Evolutionary conservation across 2,888 invertebrate genomes (phyloP), one percentile per base, ranked within the genome.

Genomic region (Callyntrura sp.): DNA sequence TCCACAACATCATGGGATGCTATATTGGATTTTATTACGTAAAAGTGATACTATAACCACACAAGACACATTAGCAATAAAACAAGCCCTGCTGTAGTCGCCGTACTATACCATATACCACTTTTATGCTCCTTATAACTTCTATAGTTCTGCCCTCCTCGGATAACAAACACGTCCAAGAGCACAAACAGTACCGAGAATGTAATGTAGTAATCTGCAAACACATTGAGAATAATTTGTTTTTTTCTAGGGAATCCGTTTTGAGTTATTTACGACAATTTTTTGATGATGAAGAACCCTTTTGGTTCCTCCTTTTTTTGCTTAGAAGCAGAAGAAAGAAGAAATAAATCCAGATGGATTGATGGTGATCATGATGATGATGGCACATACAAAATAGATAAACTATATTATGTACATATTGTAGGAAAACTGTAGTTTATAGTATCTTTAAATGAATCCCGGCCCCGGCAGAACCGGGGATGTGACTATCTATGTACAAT

Each of bases 261-360:
- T 79, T 87, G 87, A 87, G 87, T 87, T 87, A 87, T 87, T 87
- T 87, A 87, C 87, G 87, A 87, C 87, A 87, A 87, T 87, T 87
- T 86, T 87, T 87, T 87, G 87, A 87, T 87, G 87, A 87, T 87
- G 87, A 87, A 87, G 87, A 87, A 87, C 87, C 87, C 87, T 87
- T 87, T 87, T 87, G 87, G 87, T 87, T 87, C 87, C 87, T 87
- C 87, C 87, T 87, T 87, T 87, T n/a, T 87, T 70, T 70, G 87
- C 81, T 81, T 51, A 87, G 70, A 87, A 70, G 57, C 28, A 65
- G 68, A 83, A 83, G 68, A 83, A 68, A 83, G 76, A 81, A 62
- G 81, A 87, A 83, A 83, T 83, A 83, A 83, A 87, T 87, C 81
- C 65, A 81, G 87, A 81, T 87, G 81, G 87, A 87, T 87, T 87